phyloP scores from a whole-genome alignment of 1,140 invertebrate species.

The Sitodiplosis mosellana region DNA sequence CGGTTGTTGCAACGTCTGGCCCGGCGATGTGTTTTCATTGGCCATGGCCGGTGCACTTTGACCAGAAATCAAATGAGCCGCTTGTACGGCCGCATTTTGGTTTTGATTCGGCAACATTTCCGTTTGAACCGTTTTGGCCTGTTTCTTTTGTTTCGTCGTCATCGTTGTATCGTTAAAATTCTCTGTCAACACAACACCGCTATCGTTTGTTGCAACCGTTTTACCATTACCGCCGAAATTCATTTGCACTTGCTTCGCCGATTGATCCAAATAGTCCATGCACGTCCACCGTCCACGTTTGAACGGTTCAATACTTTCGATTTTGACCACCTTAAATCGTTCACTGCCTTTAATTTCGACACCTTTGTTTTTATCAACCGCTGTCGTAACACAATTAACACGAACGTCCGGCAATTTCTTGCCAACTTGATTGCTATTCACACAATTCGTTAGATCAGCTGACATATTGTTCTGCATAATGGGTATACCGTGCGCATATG shows the following conservation, averaged over 20 bases:
- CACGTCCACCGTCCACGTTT: constrained; percentile 86
- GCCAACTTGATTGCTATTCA: constrained; percentile 28
- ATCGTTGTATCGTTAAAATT: constrained; percentile 13
- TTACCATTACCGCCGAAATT: background rate
- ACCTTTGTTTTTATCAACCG: constrained; percentile 15
- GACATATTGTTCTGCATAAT: constrained; percentile 69
- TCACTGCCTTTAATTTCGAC: constrained; percentile 54
- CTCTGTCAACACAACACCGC: constrained; percentile 8
- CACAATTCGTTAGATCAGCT: constrained; percentile 63
- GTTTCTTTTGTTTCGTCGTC: background rate
- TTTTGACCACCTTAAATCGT: constrained; percentile 91
- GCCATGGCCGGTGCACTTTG: background rate
- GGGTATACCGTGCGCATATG: constrained; percentile 51
- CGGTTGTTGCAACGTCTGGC: constrained; percentile 6
- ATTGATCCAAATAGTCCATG: constrained; percentile 86
- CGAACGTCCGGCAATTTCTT: constrained; percentile 28
- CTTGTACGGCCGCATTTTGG: background rate
- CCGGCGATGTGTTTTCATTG: background rate
- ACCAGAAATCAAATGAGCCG: background rate
- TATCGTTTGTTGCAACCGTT: constrained; percentile 1
- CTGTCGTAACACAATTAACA: constrained; percentile 37
- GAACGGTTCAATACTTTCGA: constrained; percentile 87
- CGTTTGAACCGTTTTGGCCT: background rate
- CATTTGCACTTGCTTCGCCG: constrained; percentile 32
- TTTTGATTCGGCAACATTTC: background rate